phyloP scores from a whole-genome alignment of 1,140 invertebrate genomes.

The Dendroctonus valens region DNA sequence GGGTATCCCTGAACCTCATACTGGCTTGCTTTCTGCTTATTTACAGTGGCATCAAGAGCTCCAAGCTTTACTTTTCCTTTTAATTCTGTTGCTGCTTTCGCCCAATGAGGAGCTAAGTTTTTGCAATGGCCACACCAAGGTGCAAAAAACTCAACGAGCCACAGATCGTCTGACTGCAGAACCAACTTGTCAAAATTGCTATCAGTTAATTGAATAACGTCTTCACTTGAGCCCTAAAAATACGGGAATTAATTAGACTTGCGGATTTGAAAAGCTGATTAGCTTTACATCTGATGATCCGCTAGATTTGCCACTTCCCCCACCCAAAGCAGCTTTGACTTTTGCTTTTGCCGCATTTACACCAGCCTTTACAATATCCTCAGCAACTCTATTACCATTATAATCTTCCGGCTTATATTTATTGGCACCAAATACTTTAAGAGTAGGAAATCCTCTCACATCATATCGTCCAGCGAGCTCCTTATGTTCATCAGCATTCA shows the following conservation, averaged over 20 bases:
- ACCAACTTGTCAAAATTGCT: constrained; percentile 92
- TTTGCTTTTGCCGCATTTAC: constrained; percentile 69
- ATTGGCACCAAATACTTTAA: constrained; percentile 90
- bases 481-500: constrained; percentile 89
- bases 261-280: constrained; percentile 3
- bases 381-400: constrained; percentile 81
- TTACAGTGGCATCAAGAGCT: constrained; percentile 93
- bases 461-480: constrained; percentile 77
- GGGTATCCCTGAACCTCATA: constrained; percentile 91
- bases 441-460: constrained; percentile 91
- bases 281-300: constrained; percentile 39
- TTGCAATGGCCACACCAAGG: constrained; percentile 98
- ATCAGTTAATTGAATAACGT: constrained; percentile 92
- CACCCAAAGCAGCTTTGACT: constrained; percentile 63
- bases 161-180: constrained; percentile 86
- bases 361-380: constrained; percentile 81
- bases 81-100: constrained; percentile 75
- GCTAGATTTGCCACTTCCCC: constrained; percentile 56
- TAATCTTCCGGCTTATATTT: constrained; percentile 88
- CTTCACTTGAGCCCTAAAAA: constrained; percentile 52
- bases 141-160: constrained; percentile 97
- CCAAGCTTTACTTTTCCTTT: constrained; percentile 80
- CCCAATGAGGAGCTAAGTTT: constrained; percentile 93
- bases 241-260: constrained; percentile 26
- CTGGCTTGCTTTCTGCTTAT: constrained; percentile 74